Conservation (phyloP, 2,113 vertebrate genomes). For the Scomber scombrus region DNA sequence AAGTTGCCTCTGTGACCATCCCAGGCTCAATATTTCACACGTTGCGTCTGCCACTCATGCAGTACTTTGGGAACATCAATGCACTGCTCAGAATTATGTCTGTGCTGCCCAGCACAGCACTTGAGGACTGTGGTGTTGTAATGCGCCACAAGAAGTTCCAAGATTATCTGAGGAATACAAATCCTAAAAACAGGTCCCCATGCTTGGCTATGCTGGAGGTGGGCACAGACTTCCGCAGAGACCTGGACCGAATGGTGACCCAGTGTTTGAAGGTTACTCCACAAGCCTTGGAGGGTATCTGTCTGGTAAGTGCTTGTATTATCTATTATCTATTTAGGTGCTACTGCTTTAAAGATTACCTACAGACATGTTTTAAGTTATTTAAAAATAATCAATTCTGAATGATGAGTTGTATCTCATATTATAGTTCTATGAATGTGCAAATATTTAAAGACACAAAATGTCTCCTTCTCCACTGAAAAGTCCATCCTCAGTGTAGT, state of each 20-base stretch:
- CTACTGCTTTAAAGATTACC: too few species aligned
- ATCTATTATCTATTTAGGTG: neutral
- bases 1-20: slow-evolving; percentile 94
- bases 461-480: too few species aligned
- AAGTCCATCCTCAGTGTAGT: too few species aligned
- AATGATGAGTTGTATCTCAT: too few species aligned
- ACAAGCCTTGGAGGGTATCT: slow-evolving; percentile 85
- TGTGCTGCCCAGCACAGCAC: slow-evolving; percentile 91
- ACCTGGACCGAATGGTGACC: slow-evolving; percentile 86
- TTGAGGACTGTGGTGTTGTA: slow-evolving; percentile 91
- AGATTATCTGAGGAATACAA: slow-evolving; percentile 90
- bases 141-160: slow-evolving; percentile 90
- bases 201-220: slow-evolving; percentile 91
- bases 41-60: slow-evolving; percentile 92
- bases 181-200: slow-evolving; percentile 87
- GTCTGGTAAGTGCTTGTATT: slow-evolving; percentile 78
- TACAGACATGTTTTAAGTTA: too few species aligned
- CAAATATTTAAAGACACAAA: too few species aligned
- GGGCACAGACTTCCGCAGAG: slow-evolving; percentile 83
- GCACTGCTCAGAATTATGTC: slow-evolving; percentile 91
- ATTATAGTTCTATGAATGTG: too few species aligned
- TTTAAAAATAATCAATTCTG: neutral
- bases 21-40: slow-evolving; percentile 94
- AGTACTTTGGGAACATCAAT: slow-evolving; percentile 96
- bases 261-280: slow-evolving; percentile 87